Conservation (phyloP, 2,888 invertebrate genomes). For the Crioceris asparagi region DNA sequence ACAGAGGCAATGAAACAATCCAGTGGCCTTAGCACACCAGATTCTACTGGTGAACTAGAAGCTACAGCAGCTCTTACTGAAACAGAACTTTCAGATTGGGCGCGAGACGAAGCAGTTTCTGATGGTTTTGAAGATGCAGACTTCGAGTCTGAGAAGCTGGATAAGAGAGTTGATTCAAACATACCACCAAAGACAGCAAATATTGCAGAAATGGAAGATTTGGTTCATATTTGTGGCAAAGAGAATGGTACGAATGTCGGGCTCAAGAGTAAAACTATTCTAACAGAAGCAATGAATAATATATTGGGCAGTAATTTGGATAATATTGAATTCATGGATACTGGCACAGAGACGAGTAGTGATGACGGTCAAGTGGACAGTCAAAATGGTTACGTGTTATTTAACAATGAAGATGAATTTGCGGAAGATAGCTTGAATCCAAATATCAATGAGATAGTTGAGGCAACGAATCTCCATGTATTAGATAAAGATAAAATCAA, state of each 20-base stretch:
- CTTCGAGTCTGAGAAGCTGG: slow-evolving; percentile 43
- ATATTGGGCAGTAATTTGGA: slow-evolving; percentile 48
- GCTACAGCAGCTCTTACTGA: slow-evolving; percentile 68
- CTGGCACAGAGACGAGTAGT: slow-evolving; percentile 69
- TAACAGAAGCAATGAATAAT: slow-evolving; percentile 28
- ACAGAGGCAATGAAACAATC: slow-evolving; percentile 14
- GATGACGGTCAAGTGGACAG: slow-evolving; percentile 32
- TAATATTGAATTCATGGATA: slow-evolving; percentile 79
- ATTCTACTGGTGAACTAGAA: slow-evolving; percentile 44
- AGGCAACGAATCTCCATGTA: slow-evolving; percentile 19
- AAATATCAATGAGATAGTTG: slow-evolving; percentile 18
- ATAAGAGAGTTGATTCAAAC: too few species aligned
- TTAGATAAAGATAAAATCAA: slow-evolving; percentile 16
- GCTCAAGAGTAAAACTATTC: slow-evolving; percentile 16
- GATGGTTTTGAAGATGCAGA: slow-evolving; percentile 63
- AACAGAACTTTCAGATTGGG: slow-evolving; percentile 85
- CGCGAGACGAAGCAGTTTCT: slow-evolving; percentile 65
- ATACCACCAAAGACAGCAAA: too few species aligned
- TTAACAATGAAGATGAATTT: slow-evolving; percentile 42
- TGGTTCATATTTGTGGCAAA: not conserved
- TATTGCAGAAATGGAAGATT: slow-evolving; percentile 28
- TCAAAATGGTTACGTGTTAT: slow-evolving; percentile 58
- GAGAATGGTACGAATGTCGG: slow-evolving; percentile 14
- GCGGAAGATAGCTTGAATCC: slow-evolving; percentile 35
- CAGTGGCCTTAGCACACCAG: slow-evolving; percentile 42